Evolutionary conservation across 2,888 invertebrate species (phyloP), one percentile per base, ranked within the genome.

Genomic region (Epinotia brunnichana): DNA sequence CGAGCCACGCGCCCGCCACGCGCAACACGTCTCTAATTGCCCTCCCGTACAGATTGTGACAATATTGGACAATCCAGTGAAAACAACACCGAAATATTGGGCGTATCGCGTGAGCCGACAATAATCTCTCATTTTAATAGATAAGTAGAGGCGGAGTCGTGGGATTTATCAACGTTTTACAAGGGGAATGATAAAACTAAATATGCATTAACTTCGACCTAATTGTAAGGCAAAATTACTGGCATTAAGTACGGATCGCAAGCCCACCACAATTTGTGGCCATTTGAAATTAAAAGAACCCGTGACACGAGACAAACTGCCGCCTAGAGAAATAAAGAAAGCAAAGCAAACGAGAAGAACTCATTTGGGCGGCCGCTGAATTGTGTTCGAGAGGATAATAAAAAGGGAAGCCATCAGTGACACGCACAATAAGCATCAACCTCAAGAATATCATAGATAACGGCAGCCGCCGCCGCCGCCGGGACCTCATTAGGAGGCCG

Each of bases 401-500:
- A 92, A 91, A 92, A 92, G 87, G 91, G 92, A 92, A 91, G 89
- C 90, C 92, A 92, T 92, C 92, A 93, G 92, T 93, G 93, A 92
- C 93, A 93, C 93, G 93, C 93, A 93, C 93, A 93, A 93, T 93
- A 91, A 93, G 93, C 92, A 93, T 93, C 93, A 93, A 92, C 92
- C 93, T 92, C 93, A 91, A 92, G 91, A 93, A 93, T 93, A 93
- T 93, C 93, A 93, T 93, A 93, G 92, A 93, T 92, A 93, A 93
- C 91, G 87, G 89, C 90, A 85, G 74, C 72, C 84, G 83, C 82
- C 83, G 85, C 86, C 87, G 87, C 89, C 89, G 85, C 84, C 82
- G 91, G 90, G 93, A 91, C 88, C 91, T 93, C 93, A 93, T 93
- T 93, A 93, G 92, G 91, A 89, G 91, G 85, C 93, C 93, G 90